These are phyloP conservation scores for Oedothorax gibbosus DNA, from an alignment of 1,140 invertebrate genomes.

Conservation along the genomic window DNA sequence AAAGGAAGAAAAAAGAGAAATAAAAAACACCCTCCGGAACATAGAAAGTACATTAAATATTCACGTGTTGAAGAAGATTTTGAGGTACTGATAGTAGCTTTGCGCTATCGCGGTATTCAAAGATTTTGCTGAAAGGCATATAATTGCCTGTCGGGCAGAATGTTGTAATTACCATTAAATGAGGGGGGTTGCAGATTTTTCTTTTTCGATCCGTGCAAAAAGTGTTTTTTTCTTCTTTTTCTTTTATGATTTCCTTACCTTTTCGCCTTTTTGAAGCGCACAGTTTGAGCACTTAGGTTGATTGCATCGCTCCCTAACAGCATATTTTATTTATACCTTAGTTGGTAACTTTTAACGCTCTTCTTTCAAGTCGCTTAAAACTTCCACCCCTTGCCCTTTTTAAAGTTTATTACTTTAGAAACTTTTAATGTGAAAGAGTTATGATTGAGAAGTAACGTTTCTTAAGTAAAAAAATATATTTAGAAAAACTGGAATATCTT, in stretches of 20 bases:
- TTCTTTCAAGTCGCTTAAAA: conserved; percentile 54
- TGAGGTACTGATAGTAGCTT: conserved; percentile 38
- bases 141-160: conserved; percentile 41
- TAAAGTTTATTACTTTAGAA: conserved; percentile 50
- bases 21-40: conserved; percentile 22
- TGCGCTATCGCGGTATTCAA: conserved; percentile 47
- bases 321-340: conserved; percentile 54
- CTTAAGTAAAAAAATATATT: conserved; percentile 10
- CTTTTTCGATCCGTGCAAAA: conserved; percentile 33
- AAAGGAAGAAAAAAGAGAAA: conserved; percentile 9
- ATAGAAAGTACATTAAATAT: conserved; percentile 55
- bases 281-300: conserved; percentile 43
- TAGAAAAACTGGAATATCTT: no score
- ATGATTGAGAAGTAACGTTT: conserved; percentile 48
- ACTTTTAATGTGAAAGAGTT: conserved; percentile 33
- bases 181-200: conserved; percentile 30
- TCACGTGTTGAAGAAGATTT: conserved; percentile 57
- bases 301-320: conserved; percentile 46
- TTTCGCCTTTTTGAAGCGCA: conserved; percentile 15
- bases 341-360: conserved; percentile 54
- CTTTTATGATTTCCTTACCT: conserved; percentile 11
- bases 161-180: conserved; percentile 54
- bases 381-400: conserved; percentile 22
- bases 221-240: conserved; percentile 18
- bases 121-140: conserved; percentile 55